Evolutionary conservation across 2,797 vertebrate genomes (phyloP).

Genomic region (Catostomus latipinnis): DNA sequence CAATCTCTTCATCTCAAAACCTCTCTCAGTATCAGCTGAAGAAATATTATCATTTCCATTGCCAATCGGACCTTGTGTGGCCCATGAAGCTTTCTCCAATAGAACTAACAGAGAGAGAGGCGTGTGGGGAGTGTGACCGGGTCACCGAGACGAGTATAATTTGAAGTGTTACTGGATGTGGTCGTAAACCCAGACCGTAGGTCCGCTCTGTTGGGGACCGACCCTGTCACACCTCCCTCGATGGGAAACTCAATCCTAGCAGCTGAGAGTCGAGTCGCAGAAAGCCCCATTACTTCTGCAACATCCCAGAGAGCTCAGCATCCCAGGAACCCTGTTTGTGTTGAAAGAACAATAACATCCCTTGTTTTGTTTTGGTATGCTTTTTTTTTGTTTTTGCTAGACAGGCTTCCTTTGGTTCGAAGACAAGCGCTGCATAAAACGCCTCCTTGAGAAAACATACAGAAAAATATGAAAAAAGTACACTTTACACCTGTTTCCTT

Average conservation of each 20-base stretch:
- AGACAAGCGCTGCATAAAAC: slow-evolving; percentile 47
- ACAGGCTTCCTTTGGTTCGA: slow-evolving; percentile 32
- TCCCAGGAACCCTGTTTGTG: slow-evolving; percentile 52
- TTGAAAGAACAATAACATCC: slow-evolving; percentile 40
- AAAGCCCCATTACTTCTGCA: slow-evolving; percentile 15
- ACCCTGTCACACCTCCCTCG: slow-evolving; percentile 17
- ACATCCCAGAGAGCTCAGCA: slow-evolving; percentile 43
- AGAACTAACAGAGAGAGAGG: not conserved
- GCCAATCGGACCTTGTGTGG: slow-evolving; percentile 20
- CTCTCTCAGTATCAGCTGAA: slow-evolving; percentile 40
- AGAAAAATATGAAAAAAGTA: slow-evolving; percentile 43
- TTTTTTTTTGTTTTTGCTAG: slow-evolving; percentile 24
- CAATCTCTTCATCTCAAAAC: slow-evolving; percentile 1
- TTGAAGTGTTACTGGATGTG: slow-evolving; percentile 40
- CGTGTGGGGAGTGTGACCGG: slow-evolving; percentile 28
- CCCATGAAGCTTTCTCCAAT: slow-evolving; percentile 10
- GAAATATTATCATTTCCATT: slow-evolving; percentile 52
- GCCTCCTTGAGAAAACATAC: slow-evolving; percentile 62
- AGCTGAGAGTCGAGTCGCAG: slow-evolving; percentile 38
- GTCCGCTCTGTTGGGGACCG: slow-evolving; percentile 26
- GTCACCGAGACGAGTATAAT: slow-evolving; percentile 19
- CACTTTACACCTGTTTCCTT: slow-evolving; percentile 79
- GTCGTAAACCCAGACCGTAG: slow-evolving; percentile 4
- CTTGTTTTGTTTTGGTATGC: slow-evolving; percentile 47
- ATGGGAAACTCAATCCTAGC: slow-evolving; percentile 49